A percentile compares a stretch with the other conserved stretches of the same genome.
phyloP scores from a whole-genome alignment of 2,113 vertebrate genomes.

The Hippotragus niger region DNA sequence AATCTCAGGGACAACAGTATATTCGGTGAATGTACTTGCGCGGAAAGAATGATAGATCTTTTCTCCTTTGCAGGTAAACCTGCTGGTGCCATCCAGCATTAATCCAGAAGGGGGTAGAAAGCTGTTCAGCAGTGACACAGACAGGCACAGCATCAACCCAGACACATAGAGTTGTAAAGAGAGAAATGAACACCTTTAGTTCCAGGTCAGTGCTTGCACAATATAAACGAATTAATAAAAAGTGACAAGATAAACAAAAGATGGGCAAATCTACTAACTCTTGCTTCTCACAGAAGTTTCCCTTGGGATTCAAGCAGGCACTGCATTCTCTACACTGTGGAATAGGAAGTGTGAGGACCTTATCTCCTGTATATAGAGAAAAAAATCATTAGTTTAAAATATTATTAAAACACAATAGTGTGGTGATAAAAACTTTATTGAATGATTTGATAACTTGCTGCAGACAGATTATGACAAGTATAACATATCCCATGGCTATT shows the following conservation, averaged over 20 bases:
- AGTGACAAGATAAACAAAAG: not conserved
- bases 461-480: not conserved
- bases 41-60: conserved; percentile 82
- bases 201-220: conserved; percentile 42
- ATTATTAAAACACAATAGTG: not conserved
- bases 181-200: not conserved
- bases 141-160: not conserved
- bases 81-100: conserved; percentile 71
- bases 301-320: conserved; percentile 74
- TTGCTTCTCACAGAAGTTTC: conserved; percentile 82
- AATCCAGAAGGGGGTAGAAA: conserved; percentile 12
- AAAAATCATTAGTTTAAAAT: not conserved
- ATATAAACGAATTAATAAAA: conserved; percentile 45
- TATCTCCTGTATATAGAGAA: conserved; percentile 77
- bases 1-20: conserved; percentile 83
- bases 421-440: not conserved
- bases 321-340: conserved; percentile 83
- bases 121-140: not conserved
- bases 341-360: conserved; percentile 82
- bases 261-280: conserved; percentile 73
- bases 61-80: conserved; percentile 83
- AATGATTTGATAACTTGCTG: not conserved
- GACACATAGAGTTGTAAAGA: not conserved
- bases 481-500: not conserved
- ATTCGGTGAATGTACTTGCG: conserved; percentile 86